Evolutionary conservation across 2,797 vertebrate genomes (phyloP), one percentile per base, ranked within the genome.

Genomic region (Catostomus latipinnis): DNA sequence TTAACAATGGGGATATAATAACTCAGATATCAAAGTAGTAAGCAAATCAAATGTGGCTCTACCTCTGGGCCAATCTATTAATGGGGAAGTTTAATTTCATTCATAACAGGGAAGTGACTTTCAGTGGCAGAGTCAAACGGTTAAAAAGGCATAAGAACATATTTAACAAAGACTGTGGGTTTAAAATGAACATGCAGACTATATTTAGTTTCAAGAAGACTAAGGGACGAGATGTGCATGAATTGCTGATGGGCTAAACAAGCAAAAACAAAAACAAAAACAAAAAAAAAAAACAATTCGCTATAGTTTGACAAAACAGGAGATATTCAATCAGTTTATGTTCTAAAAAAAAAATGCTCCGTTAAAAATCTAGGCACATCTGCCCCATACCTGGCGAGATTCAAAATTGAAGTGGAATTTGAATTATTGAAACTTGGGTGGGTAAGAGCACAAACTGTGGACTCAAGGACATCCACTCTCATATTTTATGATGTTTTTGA

Each of bases 341-440:
- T 77, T 82, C 72, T 43, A 43, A 65, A 78, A 34, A 18, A 83
- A 52, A 52, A 48, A 14, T 56, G 69, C 48, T 49, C 6, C 6
- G 46, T 79, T 71, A n/a, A 14, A 79, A 79, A 83, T 74, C 73
- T 71, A 81, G n/a, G 65, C 78, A 83, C 74, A 83, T 77, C 76
- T 78, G 57, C 76, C 56, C 76, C 76, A 63, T 58, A 18, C 76
- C 58, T 54, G 14, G 49, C 11, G 45, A 74, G 72, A 82, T 66
- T 84, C 61, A 74, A 80, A 85, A 84, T 66, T 72, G 61, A 77
- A 81, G 77, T 70, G 6, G 69, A 85, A 80, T 83, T 78, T 84
- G 16, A 84, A 85, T 87, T 83, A 79, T 76, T 75, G 54, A 82
- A 80, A 81, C 49, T 65, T 53, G 49, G 73, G 63, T 62, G 45